Conservation (phyloP, 53 echinoderm and acorn worm genomes). For the Echinarachnius parma region DNA sequence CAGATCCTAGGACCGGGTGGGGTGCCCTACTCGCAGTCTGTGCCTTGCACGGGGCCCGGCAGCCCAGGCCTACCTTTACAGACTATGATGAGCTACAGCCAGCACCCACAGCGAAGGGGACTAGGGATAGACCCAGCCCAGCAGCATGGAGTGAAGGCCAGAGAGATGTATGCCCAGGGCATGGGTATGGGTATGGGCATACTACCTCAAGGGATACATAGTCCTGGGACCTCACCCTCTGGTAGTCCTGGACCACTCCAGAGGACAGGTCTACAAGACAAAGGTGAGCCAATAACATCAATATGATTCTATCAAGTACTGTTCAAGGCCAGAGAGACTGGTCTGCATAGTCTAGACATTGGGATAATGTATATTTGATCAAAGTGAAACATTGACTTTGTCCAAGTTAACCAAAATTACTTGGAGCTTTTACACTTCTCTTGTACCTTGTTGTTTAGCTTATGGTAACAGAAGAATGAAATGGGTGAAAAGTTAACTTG, state of each 20-base stretch:
- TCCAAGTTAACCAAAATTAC: no score
- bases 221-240: constrained; percentile 75
- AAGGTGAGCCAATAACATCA: constrained; percentile 55
- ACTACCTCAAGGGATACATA: constrained; percentile 55
- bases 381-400: no score
- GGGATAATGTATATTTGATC: no score
- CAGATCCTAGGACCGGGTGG: constrained; percentile 57
- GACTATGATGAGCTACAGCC: constrained; percentile 35
- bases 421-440: no score
- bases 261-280: constrained; percentile 65
- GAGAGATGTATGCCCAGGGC: constrained; percentile 56
- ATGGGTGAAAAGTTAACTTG: no score
- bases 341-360: no score
- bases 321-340: no score
- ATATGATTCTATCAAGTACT: no score
- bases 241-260: constrained; percentile 81
- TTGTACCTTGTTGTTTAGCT: no score
- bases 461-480: no score
- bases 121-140: constrained; percentile 14
- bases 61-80: constrained; percentile 28
- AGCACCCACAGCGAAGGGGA: constrained; percentile 16
- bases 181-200: constrained; percentile 41
- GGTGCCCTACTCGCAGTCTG: constrained; percentile 55
- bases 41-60: constrained; percentile 53
- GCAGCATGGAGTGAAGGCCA: constrained; percentile 54